Evolutionary conservation across 2,113 vertebrate species (phyloP).

Genomic region (Thamnaconus septentrionalis): DNA sequence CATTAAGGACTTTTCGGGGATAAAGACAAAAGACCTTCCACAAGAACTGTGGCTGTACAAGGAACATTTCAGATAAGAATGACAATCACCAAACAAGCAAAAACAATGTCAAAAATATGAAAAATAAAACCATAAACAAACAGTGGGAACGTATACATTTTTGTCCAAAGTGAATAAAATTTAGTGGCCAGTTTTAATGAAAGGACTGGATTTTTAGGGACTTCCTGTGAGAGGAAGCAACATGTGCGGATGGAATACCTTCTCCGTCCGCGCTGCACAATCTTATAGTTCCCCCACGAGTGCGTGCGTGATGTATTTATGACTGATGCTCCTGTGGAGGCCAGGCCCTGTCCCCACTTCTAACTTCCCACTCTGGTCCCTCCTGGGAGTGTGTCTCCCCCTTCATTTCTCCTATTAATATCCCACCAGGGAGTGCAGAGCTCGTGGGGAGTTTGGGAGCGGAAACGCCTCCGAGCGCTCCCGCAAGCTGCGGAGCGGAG

Average conservation of each 20-base stretch:
- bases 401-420: slow-evolving; percentile 62
- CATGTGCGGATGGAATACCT: slow-evolving; percentile 1
- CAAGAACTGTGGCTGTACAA: no score
- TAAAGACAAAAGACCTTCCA: no score
- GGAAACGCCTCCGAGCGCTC: slow-evolving; percentile 60
- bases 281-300: neutral
- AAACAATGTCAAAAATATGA: no score
- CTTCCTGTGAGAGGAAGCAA: neutral
- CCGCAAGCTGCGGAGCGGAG: slow-evolving; percentile 34
- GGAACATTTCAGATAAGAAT: no score
- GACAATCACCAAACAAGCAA: no score
- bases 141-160: no score
- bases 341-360: slow-evolving; percentile 51
- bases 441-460: slow-evolving; percentile 69
- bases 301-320: slow-evolving; percentile 43
- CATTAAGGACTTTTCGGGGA: no score
- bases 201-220: neutral
- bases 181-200: no score
- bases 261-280: no score
- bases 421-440: slow-evolving; percentile 58
- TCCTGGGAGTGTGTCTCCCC: slow-evolving; percentile 53
- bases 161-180: no score
- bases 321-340: slow-evolving; percentile 26
- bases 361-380: slow-evolving; percentile 61
- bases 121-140: no score